Percentiles rank a stretch among this genome's conserved stretches.
phyloP scores from a whole-genome alignment of 1,140 invertebrate species.

The Daktulosphaira vitifoliae region DNA sequence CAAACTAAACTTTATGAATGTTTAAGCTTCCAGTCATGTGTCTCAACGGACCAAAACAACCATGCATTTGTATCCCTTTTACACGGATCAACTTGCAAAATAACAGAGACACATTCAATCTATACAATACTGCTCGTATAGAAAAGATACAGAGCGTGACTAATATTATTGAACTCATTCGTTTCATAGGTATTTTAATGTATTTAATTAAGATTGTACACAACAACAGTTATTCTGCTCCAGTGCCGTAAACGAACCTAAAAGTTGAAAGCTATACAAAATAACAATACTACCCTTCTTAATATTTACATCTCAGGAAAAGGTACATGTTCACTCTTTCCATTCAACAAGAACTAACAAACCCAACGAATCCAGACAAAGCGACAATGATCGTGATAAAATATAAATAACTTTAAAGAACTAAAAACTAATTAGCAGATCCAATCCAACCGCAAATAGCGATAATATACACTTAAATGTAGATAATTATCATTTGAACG shows the following conservation, averaged over 20 bases:
- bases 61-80: background rate
- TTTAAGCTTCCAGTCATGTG: conserved; percentile 7
- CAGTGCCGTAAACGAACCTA: background rate
- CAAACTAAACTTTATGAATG: conserved; percentile 18
- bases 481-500: no score
- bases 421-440: no score
- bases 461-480: no score
- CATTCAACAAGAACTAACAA: no score
- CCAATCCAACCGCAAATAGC: no score
- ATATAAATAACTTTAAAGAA: no score
- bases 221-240: conserved; percentile 13
- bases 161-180: conserved; percentile 30
- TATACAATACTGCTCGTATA: background rate
- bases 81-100: background rate
- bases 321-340: no score
- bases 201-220: conserved; percentile 30
- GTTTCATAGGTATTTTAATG: conserved; percentile 21
- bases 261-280: no score
- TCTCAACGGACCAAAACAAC: background rate
- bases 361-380: no score
- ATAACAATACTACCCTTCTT: no score
- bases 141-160: background rate
- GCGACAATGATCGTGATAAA: no score
- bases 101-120: background rate
- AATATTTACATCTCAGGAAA: no score